These are phyloP conservation scores for Rallus crepitans DNA, from an alignment of 2,797 vertebrate genomes.

Conservation along the genomic window DNA sequence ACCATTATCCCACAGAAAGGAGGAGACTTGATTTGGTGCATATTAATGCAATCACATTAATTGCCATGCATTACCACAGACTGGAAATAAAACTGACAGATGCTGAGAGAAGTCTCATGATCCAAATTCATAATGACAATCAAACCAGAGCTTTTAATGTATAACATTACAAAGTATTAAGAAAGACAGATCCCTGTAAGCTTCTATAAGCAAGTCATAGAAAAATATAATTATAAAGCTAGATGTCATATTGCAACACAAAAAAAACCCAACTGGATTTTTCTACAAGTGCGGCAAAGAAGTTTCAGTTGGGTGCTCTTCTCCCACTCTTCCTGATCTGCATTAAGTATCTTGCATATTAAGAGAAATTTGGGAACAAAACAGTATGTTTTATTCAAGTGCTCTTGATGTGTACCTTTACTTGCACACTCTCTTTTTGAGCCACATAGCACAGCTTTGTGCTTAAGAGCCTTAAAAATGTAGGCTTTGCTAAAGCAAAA, in stretches of 20 bases:
- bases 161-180: neutral
- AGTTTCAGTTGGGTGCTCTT: neutral
- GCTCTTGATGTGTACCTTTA: neutral
- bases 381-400: neutral
- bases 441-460: neutral
- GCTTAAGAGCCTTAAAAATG: neutral
- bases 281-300: neutral
- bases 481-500: neutral
- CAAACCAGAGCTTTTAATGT: neutral
- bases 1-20: neutral
- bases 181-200: neutral
- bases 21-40: neutral
- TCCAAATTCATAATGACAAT: neutral
- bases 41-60: conserved; percentile 27
- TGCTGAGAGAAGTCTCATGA: neutral
- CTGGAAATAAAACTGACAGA: neutral
- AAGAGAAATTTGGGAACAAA: conserved; percentile 14
- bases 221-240: neutral
- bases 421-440: neutral
- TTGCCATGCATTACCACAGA: neutral
- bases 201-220: neutral
- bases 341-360: neutral
- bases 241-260: neutral
- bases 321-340: neutral
- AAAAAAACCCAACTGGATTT: neutral